Conservation (phyloP, 2,888 invertebrate species). For the Cryptosula pallasiana region DNA sequence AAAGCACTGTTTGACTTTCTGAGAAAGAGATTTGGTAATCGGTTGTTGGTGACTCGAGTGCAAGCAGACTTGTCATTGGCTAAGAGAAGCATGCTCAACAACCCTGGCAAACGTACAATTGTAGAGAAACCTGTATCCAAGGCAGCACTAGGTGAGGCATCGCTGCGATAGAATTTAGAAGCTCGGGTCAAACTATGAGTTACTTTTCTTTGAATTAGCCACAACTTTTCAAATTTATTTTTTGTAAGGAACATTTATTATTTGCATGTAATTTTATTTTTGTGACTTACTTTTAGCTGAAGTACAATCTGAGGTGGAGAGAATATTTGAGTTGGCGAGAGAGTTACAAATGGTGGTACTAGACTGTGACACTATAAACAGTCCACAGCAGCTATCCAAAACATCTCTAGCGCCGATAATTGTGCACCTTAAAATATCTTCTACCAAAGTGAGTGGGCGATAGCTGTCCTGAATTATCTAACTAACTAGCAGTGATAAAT, state of each 20-base stretch:
- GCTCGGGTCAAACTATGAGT: too few relatives aligned
- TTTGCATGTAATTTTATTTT: background rate
- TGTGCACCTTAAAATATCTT: conserved; percentile 98
- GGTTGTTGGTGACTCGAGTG: conserved; percentile 98
- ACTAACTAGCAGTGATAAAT: too few relatives aligned
- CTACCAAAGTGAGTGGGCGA: conserved; percentile 99
- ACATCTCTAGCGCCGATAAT: conserved; percentile 97
- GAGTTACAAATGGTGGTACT: conserved; percentile 93
- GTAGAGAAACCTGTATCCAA: conserved; percentile 74
- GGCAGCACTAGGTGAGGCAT: background rate
- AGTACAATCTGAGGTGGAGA: conserved; percentile 94
- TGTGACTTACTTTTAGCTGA: conserved; percentile 60
- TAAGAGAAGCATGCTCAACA: conserved; percentile 94
- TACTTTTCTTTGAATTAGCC: too few relatives aligned
- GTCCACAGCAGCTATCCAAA: conserved; percentile 97
- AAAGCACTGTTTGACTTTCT: conserved; percentile 99
- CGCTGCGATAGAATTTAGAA: too few relatives aligned
- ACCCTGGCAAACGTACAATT: conserved; percentile 92
- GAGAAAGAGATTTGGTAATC: conserved; percentile 94
- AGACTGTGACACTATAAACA: conserved; percentile 99
- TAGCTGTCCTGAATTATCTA: too few relatives aligned
- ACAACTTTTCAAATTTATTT: too few relatives aligned
- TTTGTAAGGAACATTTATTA: too few relatives aligned
- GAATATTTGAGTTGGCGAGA: conserved; percentile 97
- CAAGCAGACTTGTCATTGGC: conserved; percentile 76